Conservation (phyloP, 2,113 vertebrate species). For the Microtus montanus region DNA sequence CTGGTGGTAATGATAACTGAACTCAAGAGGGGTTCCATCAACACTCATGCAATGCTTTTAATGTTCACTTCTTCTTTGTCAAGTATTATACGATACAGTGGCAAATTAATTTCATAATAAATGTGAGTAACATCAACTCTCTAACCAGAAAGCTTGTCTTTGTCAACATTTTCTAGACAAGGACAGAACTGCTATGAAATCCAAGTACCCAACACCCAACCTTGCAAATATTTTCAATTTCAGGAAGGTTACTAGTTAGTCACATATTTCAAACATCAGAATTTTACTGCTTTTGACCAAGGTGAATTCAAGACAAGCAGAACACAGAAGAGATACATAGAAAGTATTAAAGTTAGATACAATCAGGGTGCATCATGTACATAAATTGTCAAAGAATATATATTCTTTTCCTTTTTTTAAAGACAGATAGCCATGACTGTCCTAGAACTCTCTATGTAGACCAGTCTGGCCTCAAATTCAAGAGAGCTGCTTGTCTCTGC, state of each 20-base stretch:
- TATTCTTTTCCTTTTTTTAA: neutral
- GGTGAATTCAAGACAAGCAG: neutral
- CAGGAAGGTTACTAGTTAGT: neutral
- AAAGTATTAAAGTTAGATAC: neutral
- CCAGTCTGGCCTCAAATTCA: neutral
- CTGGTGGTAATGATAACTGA: neutral
- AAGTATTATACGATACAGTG: neutral
- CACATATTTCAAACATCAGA: neutral
- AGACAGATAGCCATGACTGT: neutral
- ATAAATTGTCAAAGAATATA: neutral
- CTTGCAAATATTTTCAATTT: neutral
- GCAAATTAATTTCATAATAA: neutral
- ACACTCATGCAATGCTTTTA: neutral
- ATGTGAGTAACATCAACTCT: neutral
- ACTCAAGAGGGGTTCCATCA: neutral
- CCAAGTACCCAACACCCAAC: neutral
- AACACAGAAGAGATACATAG: neutral
- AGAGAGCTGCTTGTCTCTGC: neutral
- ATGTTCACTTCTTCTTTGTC: neutral
- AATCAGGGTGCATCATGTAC: neutral
- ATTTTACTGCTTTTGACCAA: neutral
- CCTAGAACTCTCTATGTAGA: neutral
- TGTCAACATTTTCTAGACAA: conserved; percentile 9
- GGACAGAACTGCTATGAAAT: neutral
- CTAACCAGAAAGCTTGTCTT: neutral